These are phyloP conservation scores for Enteromius trimaculatus DNA, from an alignment of 2,797 vertebrate species.

Conservation along the genomic window DNA sequence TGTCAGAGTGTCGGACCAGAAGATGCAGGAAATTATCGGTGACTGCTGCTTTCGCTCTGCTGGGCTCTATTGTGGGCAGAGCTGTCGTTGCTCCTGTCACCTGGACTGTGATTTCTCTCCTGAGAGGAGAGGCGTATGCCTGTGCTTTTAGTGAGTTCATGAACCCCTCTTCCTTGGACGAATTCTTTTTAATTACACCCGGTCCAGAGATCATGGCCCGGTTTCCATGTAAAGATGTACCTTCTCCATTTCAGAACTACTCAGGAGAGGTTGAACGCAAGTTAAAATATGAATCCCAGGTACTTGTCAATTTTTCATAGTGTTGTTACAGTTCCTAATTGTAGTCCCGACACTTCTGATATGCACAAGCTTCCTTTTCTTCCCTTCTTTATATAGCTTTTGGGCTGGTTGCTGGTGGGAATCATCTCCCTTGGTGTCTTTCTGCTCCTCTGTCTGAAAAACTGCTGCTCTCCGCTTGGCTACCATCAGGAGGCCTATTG, in stretches of 20 bases:
- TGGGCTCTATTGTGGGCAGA: conserved; percentile 82
- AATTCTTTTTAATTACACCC: conserved; percentile 71
- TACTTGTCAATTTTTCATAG: conserved; percentile 61
- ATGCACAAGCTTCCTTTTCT: not conserved
- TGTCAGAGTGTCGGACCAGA: conserved; percentile 87
- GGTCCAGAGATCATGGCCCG: conserved; percentile 77
- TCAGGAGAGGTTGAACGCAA: conserved; percentile 80
- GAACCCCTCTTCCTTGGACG: conserved; percentile 67
- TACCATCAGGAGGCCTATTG: conserved; percentile 92
- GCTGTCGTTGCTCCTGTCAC: conserved; percentile 85
- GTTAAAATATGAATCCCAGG: conserved; percentile 93
- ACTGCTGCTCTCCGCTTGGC: conserved; percentile 87
- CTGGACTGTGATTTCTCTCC: conserved; percentile 87
- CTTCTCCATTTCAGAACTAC: conserved; percentile 73
- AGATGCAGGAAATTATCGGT: conserved; percentile 82
- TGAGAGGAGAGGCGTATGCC: conserved; percentile 88
- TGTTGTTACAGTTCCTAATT: not conserved
- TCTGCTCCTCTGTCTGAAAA: conserved; percentile 86
- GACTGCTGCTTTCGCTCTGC: conserved; percentile 81
- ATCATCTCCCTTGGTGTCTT: conserved; percentile 79
- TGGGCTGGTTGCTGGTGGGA: conserved; percentile 89
- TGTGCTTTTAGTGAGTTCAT: conserved; percentile 87
- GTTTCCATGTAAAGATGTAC: conserved; percentile 84
- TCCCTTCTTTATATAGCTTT: conserved; percentile 74
- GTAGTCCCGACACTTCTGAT: not conserved